Evolutionary conservation across 2,113 vertebrate species (phyloP), one percentile per base, ranked within the genome.

Genomic region (Tetrax tetrax): DNA sequence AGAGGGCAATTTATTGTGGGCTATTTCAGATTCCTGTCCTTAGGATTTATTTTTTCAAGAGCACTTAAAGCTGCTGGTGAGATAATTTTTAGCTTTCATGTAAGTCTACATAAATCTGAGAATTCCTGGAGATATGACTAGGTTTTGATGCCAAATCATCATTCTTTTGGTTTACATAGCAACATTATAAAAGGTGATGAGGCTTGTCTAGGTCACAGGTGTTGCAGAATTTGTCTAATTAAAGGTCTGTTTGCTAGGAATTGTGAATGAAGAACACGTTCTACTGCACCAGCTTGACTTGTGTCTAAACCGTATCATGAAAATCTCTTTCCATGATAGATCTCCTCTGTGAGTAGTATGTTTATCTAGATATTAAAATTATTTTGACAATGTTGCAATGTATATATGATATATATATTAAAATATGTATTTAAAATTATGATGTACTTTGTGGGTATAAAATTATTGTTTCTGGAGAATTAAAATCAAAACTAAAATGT

Each of bases 201-300:
- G 66, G 53, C 88, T 91, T 91, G 60, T 79, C 43, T 21, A 43
- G 31, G 45, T 89, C 90, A 91, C 70, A 96, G 80, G 65, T 95
- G 74, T 77, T 95, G 33, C 31, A 93, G 54, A 87, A 86, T 85
- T 87, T 90, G n/a, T 60, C 41, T 94, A 86, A 96, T 95, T 93
- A 93, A 83, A 93, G 45, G 48, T 91, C 37, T 13, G 76, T 90
- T 96, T 97, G 41, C 51, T 76, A 76, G 57, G 54, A 95, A 89
- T 74, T 86, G 25, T 41, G 78, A 88, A 83, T 72, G 28, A 85
- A 76, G 41, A 89, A 35, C 78, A 85, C 0, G 0, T 87, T 88
- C 56, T 35, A 80, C 31, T 4, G 1, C 87, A 81, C 11, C 65
- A 76, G 43, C 19, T 90, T 86, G 59, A 43, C 35, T 88, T 38